Evolutionary conservation across 2,113 vertebrate genomes (phyloP), one percentile per base, ranked within the genome.

Genomic region (Athene noctua): DNA sequence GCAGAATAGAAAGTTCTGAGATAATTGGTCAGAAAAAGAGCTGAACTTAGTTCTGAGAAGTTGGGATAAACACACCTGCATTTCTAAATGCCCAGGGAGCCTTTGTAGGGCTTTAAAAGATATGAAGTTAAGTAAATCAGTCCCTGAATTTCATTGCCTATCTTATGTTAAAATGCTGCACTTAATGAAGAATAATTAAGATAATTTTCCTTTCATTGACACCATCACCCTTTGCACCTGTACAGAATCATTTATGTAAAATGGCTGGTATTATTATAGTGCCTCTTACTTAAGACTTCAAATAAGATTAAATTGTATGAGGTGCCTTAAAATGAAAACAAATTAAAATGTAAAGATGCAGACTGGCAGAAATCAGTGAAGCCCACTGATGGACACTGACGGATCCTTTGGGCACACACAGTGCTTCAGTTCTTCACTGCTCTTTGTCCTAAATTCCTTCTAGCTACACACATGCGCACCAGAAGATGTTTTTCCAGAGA

Each of bases 121-220:
- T 8, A 74, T 1, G 12, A 91, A 78, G 42, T 63, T 80, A 73
- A 86, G 61, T 44, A 86, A 83, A 86, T 79, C 62, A 80, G 75
- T 71, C 49, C 23, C 44, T 91, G 77, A 73, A 83, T 85, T 94
- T 88, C 36, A 55, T 51, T 92, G 57, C 66, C 40, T 87, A 80
- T 70, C 67, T 84, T 61, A 52, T 14, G 44, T 77, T 84, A 88
- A 90, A 88, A 87, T 68, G 65, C 40, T 80, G 55, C 63, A 89
- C 47, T 86, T 92, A 89, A 79, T 29, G 20, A 87, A 94, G 58
- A 89, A 85, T 81, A 92, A 96, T 89, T 65, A 94, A 89, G 49
- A 49, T 80, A 85, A 93, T 96, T 93, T 74, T 80, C 77, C 62
- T 90, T 96, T 71, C 11, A 25, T 68, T 94, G 71, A 66, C 54